Conservation (phyloP, 2,888 invertebrate species). For the Drosophila lutescens region DNA sequence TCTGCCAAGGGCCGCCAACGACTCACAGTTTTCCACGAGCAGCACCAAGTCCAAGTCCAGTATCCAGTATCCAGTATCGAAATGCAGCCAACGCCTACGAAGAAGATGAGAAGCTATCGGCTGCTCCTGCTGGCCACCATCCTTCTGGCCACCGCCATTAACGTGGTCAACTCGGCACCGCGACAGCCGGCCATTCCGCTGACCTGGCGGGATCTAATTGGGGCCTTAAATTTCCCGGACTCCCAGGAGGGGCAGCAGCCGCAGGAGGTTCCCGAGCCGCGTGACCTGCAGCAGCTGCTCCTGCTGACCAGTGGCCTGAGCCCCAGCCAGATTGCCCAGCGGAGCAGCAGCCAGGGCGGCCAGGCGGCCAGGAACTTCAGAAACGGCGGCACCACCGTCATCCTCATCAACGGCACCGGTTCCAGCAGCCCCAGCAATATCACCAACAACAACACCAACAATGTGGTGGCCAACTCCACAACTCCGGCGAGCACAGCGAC, state of each 20-base stretch:
- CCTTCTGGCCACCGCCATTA: background rate
- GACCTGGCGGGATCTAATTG: conserved; percentile 2
- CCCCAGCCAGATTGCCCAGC: conserved; percentile 7
- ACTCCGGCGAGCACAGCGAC: background rate
- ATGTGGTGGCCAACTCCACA: background rate
- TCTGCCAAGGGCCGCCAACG: background rate
- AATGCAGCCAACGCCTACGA: conserved; percentile 11
- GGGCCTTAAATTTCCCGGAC: conserved; percentile 23
- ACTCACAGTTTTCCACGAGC: conserved; percentile 16
- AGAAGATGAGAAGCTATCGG: background rate
- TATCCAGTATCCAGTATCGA: background rate
- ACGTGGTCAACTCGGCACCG: background rate
- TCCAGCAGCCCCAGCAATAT: background rate
- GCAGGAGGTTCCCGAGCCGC: conserved; percentile 36
- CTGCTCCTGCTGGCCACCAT: background rate
- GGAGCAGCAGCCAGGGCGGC: background rate
- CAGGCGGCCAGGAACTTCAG: background rate
- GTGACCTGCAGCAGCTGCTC: background rate
- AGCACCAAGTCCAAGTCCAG: background rate
- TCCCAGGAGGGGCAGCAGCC: conserved; percentile 33
- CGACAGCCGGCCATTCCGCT: conserved; percentile 27
- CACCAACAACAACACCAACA: conserved; percentile 19
- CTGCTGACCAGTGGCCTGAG: conserved; percentile 1
- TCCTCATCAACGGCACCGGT: background rate
- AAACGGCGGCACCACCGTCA: background rate